Base-by-base conservation (phyloP, 2,888 invertebrate species). In the Aradus depressus region DNA sequence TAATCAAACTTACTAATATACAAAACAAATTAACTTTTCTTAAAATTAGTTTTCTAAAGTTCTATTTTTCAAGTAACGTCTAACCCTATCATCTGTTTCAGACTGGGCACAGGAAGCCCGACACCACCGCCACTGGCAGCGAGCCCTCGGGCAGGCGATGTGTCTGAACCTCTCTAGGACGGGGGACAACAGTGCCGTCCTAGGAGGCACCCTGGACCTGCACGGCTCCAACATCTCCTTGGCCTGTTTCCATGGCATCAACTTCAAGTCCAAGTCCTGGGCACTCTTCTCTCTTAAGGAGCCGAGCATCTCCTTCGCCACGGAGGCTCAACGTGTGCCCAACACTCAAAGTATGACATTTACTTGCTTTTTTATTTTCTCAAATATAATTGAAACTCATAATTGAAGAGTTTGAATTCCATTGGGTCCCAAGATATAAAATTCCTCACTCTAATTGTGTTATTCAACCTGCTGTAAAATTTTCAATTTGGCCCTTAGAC, bases 171-270 rank as follows among this genome's bases (percentile, higher is more conserved):
- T 92, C 52, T 81, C 81, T 51, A 81, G 81, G 22, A 73, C 61
- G 3, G 60, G 62, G 2, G 53, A 58, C 28, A 61, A 59, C 68
- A 85, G 91, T 56, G 84, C 88, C 21, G 82, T 89, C 12, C 72
- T 90, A 1, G 91, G 91, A 23, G 87, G 90, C 44, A 87, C 88
- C 39, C 80, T 93, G 80, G 82, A 95, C 70, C 70, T 92, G 59
- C 81, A 86, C 69, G 86, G 87, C 32, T 84, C 83, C 55, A 90
- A 95, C 68, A 86, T 96, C 52, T 91, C 93, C 4, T 72, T 96
- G 58, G 95, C 93, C 3, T 96, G 96, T 68, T 96, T 96, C 75
- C 93, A 96, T 68, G 96, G 96, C 28, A 88, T 91, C 65, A 95
- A 95, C 70, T 92, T 96, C 68, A 90, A 92, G 62, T 81, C 91